Percentiles rank a stretch among this genome's conserved stretches.
Conservation (phyloP, 2,888 invertebrate genomes). For the Mylabris sibirica region DNA sequence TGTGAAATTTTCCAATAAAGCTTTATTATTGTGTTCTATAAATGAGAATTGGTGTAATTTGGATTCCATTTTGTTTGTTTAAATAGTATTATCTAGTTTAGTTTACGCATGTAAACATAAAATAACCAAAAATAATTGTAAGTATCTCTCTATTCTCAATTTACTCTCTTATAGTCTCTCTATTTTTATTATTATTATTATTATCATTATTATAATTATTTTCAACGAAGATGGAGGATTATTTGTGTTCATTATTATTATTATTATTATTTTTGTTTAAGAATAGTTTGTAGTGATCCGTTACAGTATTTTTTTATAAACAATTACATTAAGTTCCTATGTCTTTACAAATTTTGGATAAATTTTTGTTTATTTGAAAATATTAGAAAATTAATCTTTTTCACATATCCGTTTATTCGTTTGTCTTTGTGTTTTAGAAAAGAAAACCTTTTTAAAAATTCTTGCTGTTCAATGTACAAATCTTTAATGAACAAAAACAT, state of each 20-base stretch:
- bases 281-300: conserved; percentile 34
- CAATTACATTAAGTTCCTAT: conserved; percentile 37
- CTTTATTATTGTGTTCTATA: background rate
- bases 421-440: background rate
- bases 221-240: background rate
- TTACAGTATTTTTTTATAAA: conserved; percentile 45
- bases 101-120: background rate
- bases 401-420: conserved; percentile 29
- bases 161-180: conserved; percentile 13
- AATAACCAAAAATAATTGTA: conserved; percentile 28
- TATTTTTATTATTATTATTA: conserved; percentile 23
- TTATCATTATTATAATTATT: background rate
- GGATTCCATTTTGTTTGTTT: background rate
- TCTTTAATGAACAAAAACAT: conserved; percentile 21
- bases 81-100: conserved; percentile 6
- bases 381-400: conserved; percentile 13
- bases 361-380: background rate
- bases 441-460: background rate
- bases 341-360: conserved; percentile 8
- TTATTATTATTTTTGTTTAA: conserved; percentile 2
- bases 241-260: conserved; percentile 29
- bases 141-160: conserved; percentile 17
- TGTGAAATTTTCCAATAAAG: background rate
- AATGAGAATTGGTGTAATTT: background rate
- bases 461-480: conserved; percentile 30